phyloP scores from a whole-genome alignment of 2,797 vertebrate species.

The Benthosema pterotum region DNA sequence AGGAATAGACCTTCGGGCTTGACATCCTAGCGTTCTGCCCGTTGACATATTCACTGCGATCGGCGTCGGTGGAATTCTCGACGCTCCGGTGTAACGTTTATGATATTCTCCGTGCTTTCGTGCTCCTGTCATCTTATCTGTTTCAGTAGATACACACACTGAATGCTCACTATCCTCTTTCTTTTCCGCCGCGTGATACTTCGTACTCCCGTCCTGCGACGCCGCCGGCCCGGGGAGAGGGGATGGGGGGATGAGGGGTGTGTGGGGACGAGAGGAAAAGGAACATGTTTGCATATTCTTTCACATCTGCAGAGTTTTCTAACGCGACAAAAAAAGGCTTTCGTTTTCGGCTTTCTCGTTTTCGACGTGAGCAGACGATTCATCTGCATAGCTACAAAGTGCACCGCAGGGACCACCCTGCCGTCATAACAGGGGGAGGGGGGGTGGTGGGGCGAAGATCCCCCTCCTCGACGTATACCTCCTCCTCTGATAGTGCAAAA shows the following conservation, averaged over 20 bases:
- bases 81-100: neutral
- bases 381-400: conserved; percentile 30
- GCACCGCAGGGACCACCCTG: conserved; percentile 11
- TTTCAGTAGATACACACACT: neutral
- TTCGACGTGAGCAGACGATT: neutral
- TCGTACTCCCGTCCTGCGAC: too few relatives aligned
- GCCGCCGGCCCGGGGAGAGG: neutral
- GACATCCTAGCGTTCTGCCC: neutral
- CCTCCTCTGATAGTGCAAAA: conserved; percentile 53
- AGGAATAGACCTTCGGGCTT: conserved; percentile 6
- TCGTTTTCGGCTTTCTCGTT: neutral
- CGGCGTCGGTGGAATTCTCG: neutral
- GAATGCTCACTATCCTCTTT: neutral
- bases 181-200: too few relatives aligned
- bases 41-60: neutral
- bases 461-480: conserved; percentile 5
- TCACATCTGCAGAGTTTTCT: conserved; percentile 19
- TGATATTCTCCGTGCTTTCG: neutral
- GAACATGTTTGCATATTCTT: conserved; percentile 60
- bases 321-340: neutral
- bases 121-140: too few relatives aligned
- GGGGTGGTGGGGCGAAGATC: conserved; percentile 8
- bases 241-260: too few relatives aligned
- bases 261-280: neutral
- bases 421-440: conserved; percentile 1